A percentile compares a stretch with the other conserved stretches of the same genome.
Conservation (phyloP, 2,797 vertebrate species). For the Gadopsis bispinosus region DNA sequence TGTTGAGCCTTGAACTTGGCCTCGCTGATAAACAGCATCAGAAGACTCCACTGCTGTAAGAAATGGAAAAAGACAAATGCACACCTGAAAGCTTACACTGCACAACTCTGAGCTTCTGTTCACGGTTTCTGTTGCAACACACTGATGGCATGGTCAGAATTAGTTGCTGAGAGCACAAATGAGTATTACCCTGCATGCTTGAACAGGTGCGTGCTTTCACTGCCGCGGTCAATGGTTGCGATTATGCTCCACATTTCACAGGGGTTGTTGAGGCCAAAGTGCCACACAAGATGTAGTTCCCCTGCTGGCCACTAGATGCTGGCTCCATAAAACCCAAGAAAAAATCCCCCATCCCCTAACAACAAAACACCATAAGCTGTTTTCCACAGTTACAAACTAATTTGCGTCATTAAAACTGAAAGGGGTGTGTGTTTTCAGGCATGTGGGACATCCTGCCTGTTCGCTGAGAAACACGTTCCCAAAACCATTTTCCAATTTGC, state of each 20-base stretch:
- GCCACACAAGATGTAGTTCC: conserved; percentile 1
- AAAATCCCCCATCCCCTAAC: neutral
- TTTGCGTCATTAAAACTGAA: neutral
- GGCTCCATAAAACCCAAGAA: neutral
- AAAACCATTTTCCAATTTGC: neutral
- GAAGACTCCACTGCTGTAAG: neutral
- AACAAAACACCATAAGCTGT: neutral
- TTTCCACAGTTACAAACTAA: neutral
- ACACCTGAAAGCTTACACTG: neutral
- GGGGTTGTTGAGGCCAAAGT: neutral
- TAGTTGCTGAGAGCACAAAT: neutral
- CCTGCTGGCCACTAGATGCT: conserved; percentile 22
- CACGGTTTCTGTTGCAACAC: neutral
- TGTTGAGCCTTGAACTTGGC: conserved; percentile 1
- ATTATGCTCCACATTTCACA: neutral
- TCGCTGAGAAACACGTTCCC: neutral
- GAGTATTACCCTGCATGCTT: neutral
- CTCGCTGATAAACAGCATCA: neutral
- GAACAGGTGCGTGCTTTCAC: neutral
- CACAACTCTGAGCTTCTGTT: neutral
- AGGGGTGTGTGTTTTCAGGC: neutral
- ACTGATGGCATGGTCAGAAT: neutral
- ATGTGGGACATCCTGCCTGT: neutral
- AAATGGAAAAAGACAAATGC: neutral
- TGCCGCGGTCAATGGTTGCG: neutral